phyloP scores from a whole-genome alignment of 2,113 vertebrate genomes.

The Carlito syrichta region DNA sequence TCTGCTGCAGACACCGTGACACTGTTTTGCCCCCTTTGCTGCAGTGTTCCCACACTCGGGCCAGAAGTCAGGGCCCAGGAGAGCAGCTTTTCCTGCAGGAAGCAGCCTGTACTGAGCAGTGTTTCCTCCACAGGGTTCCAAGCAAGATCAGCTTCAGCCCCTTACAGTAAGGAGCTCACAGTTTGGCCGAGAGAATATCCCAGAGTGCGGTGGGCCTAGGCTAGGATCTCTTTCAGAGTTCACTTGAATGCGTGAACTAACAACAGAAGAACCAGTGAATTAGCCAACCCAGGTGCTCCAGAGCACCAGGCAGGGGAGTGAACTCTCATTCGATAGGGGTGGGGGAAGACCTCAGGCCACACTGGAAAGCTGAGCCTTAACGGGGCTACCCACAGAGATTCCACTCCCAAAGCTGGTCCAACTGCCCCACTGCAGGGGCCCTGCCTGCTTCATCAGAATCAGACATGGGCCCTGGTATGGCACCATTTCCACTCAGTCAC shows the following conservation, averaged over 20 bases:
- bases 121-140: neutral
- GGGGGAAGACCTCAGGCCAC: neutral
- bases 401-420: neutral
- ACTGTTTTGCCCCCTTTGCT: neutral
- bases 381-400: too few relatives aligned
- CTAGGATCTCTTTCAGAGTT: neutral
- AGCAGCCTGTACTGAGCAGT: neutral
- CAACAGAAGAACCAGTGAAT: neutral
- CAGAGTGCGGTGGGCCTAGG: neutral
- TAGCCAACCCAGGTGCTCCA: neutral
- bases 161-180: neutral
- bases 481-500: neutral
- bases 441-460: neutral
- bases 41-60: neutral
- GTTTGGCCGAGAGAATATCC: too few relatives aligned
- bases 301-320: neutral
- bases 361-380: neutral
- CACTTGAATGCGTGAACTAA: neutral
- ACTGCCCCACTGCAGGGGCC: rapidly evolving
- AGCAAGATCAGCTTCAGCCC: too few relatives aligned
- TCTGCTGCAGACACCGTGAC: neutral
- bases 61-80: neutral
- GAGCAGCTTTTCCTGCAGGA: neutral
- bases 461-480: neutral
- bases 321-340: neutral